Percentiles rank a stretch among this genome's conserved stretches.
Evolutionary conservation across 2,797 vertebrate species (phyloP).

Genomic region (Buceros bicornis): DNA sequence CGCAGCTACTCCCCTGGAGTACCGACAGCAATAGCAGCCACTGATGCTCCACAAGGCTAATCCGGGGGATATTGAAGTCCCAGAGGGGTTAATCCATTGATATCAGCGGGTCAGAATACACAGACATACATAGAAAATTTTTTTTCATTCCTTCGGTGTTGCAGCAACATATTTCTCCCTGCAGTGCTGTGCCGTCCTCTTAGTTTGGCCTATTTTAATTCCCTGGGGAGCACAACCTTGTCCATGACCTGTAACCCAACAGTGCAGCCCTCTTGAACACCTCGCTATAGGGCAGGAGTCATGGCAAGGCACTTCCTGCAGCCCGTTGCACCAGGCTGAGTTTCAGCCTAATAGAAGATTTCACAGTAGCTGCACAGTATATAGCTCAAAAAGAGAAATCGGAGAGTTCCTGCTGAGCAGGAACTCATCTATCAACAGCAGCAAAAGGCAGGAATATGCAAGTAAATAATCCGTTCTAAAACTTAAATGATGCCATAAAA

Average conservation of each 20-base stretch:
- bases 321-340: neutral
- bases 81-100: constrained; percentile 31
- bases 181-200: neutral
- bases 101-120: neutral
- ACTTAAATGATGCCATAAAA: constrained; percentile 70
- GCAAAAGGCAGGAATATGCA: constrained; percentile 65
- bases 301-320: neutral
- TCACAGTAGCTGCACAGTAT: constrained; percentile 21
- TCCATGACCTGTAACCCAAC: constrained; percentile 1
- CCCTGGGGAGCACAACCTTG: neutral
- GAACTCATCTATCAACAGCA: constrained; percentile 53
- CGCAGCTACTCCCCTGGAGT: neutral
- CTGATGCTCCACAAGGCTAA: neutral
- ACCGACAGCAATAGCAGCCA: neutral
- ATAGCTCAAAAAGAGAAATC: constrained; percentile 60
- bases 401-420: constrained; percentile 42
- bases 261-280: constrained; percentile 1
- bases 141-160: neutral
- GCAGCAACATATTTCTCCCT: neutral
- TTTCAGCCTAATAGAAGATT: constrained; percentile 32
- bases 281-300: neutral
- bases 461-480: constrained; percentile 70
- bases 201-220: neutral
- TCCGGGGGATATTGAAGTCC: constrained; percentile 7
- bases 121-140: neutral